phyloP scores from a whole-genome alignment of 2,888 invertebrate species.

The Stramonita haemastoma region DNA sequence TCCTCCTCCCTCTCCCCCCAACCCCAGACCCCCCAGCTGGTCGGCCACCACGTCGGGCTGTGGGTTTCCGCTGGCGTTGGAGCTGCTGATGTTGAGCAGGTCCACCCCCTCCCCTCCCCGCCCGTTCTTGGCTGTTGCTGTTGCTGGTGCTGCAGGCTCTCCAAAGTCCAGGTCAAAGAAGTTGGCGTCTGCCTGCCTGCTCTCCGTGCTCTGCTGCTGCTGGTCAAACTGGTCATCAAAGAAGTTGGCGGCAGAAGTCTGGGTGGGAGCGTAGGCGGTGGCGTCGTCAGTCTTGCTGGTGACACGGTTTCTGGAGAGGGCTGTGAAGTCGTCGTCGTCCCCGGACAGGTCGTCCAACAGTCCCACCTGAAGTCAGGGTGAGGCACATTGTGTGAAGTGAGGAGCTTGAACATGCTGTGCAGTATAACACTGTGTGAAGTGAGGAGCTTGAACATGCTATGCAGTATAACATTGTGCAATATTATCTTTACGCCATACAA shows the following conservation, averaged over 20 bases:
- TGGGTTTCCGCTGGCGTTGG: conserved; percentile 28
- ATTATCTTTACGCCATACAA: no score
- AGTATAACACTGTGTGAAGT: no score
- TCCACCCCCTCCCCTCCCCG: conserved; percentile 50
- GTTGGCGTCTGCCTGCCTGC: conserved; percentile 34
- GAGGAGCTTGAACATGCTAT: no score
- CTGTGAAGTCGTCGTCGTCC: conserved; percentile 68
- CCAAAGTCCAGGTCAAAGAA: conserved; percentile 48
- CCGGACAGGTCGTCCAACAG: conserved; percentile 58
- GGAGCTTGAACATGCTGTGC: no score
- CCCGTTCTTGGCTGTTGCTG: background rate
- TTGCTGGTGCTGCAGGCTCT: background rate
- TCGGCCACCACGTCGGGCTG: conserved; percentile 39
- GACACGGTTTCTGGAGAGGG: conserved; percentile 55
- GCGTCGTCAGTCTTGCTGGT: conserved; percentile 36
- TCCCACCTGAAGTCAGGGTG: conserved; percentile 41
- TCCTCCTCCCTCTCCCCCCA: conserved; percentile 4
- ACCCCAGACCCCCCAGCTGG: conserved; percentile 19
- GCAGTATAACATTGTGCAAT: no score
- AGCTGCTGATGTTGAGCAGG: conserved; percentile 62
- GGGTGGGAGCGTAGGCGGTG: conserved; percentile 32
- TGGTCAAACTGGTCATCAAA: conserved; percentile 47
- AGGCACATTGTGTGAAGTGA: no score
- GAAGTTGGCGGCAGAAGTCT: conserved; percentile 41
- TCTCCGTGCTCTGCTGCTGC: background rate